Conservation (phyloP, 2,888 invertebrate genomes). For the Ecliptopera silaceata region DNA sequence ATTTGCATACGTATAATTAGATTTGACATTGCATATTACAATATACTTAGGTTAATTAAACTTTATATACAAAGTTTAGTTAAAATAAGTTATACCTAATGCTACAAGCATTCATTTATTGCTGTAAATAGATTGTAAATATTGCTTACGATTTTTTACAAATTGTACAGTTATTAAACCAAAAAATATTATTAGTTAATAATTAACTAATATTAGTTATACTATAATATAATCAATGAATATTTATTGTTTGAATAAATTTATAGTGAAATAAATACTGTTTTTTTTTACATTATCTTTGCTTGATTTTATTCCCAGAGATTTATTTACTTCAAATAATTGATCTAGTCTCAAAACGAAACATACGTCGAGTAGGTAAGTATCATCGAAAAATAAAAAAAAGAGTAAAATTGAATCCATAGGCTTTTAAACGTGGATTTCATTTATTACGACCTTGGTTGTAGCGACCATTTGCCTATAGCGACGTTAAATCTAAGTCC, state of each 20-base stretch:
- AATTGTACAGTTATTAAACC: conserved; percentile 50
- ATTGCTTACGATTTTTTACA: conserved; percentile 41
- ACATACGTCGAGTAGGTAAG: too few relatives aligned
- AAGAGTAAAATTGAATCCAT: too few relatives aligned
- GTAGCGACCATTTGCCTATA: too few relatives aligned
- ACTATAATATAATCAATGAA: conserved; percentile 35
- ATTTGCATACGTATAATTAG: not conserved
- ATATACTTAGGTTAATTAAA: not conserved
- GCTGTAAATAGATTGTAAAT: conserved; percentile 27
- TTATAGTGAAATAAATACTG: conserved; percentile 40
- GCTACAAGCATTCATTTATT: conserved; percentile 12
- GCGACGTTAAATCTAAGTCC: too few relatives aligned
- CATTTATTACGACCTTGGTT: too few relatives aligned
- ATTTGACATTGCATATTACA: not conserved
- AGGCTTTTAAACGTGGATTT: too few relatives aligned
- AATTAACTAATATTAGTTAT: not conserved
- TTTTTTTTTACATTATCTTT: not conserved
- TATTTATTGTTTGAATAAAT: conserved; percentile 52
- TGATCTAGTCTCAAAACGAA: too few relatives aligned
- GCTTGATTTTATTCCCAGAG: too few relatives aligned
- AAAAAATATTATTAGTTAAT: conserved; percentile 26
- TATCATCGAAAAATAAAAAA: too few relatives aligned
- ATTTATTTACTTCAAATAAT: too few relatives aligned
- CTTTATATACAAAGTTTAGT: not conserved
- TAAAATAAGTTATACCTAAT: conserved; percentile 1